These are phyloP conservation scores for Cricetomys ansorgei DNA, from an alignment of 2,113 vertebrate species.

Conservation along the genomic window DNA sequence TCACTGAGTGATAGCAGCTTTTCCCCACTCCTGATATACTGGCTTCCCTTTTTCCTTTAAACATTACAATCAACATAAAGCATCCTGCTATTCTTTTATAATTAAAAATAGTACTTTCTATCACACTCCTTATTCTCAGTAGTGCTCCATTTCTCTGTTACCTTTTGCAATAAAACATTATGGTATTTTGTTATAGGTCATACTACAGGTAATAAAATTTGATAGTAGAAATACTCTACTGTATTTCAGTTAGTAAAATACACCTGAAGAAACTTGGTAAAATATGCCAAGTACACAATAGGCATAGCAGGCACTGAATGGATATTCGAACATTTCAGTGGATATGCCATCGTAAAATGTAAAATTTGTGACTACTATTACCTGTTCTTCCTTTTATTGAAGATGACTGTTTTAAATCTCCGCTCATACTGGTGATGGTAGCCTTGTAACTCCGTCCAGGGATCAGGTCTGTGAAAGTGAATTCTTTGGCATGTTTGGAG, in stretches of 20 bases:
- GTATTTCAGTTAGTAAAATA: constrained; percentile 46
- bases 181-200: too few species aligned
- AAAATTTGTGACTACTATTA: constrained; percentile 76
- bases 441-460: constrained; percentile 92
- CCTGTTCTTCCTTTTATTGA: constrained; percentile 93
- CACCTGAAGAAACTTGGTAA: constrained; percentile 3
- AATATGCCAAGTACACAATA: neutral
- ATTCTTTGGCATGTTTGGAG: constrained; percentile 93
- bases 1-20: neutral
- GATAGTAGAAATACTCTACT: too few species aligned
- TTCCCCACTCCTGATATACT: neutral
- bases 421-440: constrained; percentile 91
- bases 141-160: neutral
- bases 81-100: neutral
- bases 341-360: neutral
- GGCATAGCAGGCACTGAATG: neutral
- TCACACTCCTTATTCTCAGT: neutral
- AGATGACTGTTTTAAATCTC: constrained; percentile 90
- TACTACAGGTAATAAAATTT: too few species aligned
- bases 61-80: neutral
- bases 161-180: constrained; percentile 25
- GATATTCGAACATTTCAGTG: neutral
- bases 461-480: constrained; percentile 93
- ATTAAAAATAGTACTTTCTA: constrained; percentile 10
- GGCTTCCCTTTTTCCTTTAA: neutral